These are phyloP conservation scores for Neodontobutis hainanensis DNA, from an alignment of 2,113 vertebrate genomes.

Conservation along the genomic window DNA sequence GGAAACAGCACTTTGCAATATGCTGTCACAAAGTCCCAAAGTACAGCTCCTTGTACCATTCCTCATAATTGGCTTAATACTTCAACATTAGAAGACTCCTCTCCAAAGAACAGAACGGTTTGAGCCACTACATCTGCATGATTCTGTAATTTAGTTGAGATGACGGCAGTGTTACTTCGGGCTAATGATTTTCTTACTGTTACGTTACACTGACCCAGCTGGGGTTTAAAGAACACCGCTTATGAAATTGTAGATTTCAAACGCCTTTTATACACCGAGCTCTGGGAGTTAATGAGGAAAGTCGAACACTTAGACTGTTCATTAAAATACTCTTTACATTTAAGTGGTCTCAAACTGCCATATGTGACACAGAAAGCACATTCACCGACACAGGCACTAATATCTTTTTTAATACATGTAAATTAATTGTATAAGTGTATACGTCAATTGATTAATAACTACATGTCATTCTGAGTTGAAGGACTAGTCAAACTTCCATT, in stretches of 20 bases:
- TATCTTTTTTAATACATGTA: conserved; percentile 22
- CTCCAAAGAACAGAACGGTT: conserved; percentile 26
- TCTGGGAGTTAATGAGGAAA: conserved; percentile 39
- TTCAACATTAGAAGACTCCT: conserved; percentile 24
- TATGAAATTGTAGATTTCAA: conserved; percentile 21
- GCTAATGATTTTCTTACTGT: conserved; percentile 17
- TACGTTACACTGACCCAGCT: conserved; percentile 11
- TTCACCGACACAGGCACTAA: neutral
- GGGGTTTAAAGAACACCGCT: conserved; percentile 14
- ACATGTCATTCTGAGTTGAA: conserved; percentile 6
- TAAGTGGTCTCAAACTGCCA: conserved; percentile 20
- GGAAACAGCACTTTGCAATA: conserved; percentile 50
- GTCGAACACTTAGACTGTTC: conserved; percentile 27
- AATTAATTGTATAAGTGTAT: conserved; percentile 23
- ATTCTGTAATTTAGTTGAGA: conserved; percentile 3
- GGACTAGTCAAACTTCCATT: conserved; percentile 32
- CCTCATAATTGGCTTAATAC: conserved; percentile 40
- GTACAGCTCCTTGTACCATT: conserved; percentile 32
- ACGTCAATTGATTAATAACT: conserved; percentile 28
- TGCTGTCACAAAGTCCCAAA: conserved; percentile 45
- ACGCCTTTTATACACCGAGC: conserved; percentile 21
- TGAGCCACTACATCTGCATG: conserved; percentile 9
- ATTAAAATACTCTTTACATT: conserved; percentile 43
- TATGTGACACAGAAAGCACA: neutral
- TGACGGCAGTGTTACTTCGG: conserved; percentile 11